A percentile compares a stretch with the other conserved stretches of the same genome.
These are phyloP conservation scores for Acrobeloides nanus DNA, from an alignment of 2,888 invertebrate species.

Conservation along the genomic window DNA sequence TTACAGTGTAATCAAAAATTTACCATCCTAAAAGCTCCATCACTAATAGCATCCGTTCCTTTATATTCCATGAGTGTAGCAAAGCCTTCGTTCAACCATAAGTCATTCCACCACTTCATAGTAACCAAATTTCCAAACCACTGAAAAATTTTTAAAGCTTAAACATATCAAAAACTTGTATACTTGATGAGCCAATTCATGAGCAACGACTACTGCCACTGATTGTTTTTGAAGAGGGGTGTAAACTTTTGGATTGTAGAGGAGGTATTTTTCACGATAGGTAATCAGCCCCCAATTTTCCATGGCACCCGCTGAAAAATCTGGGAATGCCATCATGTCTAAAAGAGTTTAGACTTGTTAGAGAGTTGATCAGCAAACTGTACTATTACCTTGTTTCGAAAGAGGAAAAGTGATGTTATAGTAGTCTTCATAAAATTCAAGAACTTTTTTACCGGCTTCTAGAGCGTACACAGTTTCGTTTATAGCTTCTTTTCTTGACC, in stretches of 20 bases:
- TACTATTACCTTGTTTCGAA: no score
- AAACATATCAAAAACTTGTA: no score
- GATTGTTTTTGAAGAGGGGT: slow-evolving; percentile 69
- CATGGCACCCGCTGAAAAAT: slow-evolving; percentile 76
- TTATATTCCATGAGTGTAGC: slow-evolving; percentile 50
- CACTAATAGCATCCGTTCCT: slow-evolving; percentile 47
- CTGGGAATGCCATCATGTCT: slow-evolving; percentile 80
- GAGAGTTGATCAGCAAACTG: no score
- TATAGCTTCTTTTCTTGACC: slow-evolving; percentile 61
- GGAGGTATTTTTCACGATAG: slow-evolving; percentile 69
- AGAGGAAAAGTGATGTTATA: no score
- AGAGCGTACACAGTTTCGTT: slow-evolving; percentile 66
- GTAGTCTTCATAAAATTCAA: slow-evolving; percentile 64
- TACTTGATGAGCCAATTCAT: slow-evolving; percentile 72
- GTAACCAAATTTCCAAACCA: slow-evolving; percentile 56
- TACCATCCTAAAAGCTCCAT: slow-evolving; percentile 41
- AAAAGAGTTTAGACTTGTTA: no score
- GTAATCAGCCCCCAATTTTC: slow-evolving; percentile 92
- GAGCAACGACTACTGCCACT: slow-evolving; percentile 75
- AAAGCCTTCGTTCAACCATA: slow-evolving; percentile 53
- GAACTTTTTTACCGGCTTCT: slow-evolving; percentile 60
- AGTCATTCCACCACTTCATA: slow-evolving; percentile 54
- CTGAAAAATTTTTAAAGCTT: slow-evolving; percentile 25
- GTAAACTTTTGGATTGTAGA: slow-evolving; percentile 69
- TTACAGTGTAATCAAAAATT: no score